Percentiles rank a stretch among this genome's conserved stretches.
Evolutionary conservation across 2,888 invertebrate species (phyloP).

Genomic region (Pasiphila rectangulata): DNA sequence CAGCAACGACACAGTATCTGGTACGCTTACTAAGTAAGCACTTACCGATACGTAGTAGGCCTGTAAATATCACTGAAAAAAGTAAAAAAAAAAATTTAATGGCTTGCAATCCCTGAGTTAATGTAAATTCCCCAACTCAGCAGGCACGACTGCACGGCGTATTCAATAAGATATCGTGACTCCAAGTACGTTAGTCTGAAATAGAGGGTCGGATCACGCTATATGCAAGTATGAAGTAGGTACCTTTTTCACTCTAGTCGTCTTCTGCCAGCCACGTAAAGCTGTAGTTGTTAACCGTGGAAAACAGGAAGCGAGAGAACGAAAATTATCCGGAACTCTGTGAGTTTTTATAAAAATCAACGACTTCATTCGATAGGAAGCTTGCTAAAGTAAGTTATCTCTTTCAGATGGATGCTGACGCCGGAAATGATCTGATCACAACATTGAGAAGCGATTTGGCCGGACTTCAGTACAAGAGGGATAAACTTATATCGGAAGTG

Average conservation of each 20-base stretch:
- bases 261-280: constrained; percentile 58
- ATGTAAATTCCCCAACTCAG: constrained; percentile 45
- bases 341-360: constrained; percentile 34
- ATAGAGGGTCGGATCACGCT: constrained; percentile 70
- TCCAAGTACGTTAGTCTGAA: constrained; percentile 51
- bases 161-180: constrained; percentile 68
- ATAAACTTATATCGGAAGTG: constrained; percentile 88
- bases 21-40: background rate
- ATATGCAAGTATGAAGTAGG: constrained; percentile 55
- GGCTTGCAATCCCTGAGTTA: constrained; percentile 41
- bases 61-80: too few species aligned
- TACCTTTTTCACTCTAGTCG: constrained; percentile 57
- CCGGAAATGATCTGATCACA: constrained; percentile 85
- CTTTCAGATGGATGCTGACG: constrained; percentile 79
- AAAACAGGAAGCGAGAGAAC: constrained; percentile 1
- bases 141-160: constrained; percentile 37
- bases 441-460: constrained; percentile 91
- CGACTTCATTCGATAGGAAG: constrained; percentile 1
- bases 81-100: constrained; percentile 39
- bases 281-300: constrained; percentile 44
- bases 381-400: too few species aligned
- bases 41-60: too few species aligned
- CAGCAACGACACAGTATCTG: background rate
- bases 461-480: constrained; percentile 90
- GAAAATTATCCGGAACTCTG: constrained; percentile 23